Evolutionary conservation across 2,113 vertebrate genomes (phyloP).

Genomic region (Camelus dromedarius): DNA sequence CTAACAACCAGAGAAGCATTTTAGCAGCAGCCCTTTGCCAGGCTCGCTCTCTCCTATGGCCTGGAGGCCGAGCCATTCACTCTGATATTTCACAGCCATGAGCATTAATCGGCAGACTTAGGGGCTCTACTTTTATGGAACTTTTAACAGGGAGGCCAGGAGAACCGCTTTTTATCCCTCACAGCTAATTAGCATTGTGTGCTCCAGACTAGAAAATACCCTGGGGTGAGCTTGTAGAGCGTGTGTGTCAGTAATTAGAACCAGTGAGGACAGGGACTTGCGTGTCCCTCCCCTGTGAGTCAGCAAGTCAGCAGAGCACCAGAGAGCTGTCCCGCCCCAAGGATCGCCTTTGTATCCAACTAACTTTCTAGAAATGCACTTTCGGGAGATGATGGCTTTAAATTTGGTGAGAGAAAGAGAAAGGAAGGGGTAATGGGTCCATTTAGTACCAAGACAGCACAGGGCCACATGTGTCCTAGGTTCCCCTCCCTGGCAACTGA

Average conservation of each 20-base stretch:
- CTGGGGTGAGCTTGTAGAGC: background rate
- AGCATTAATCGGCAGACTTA: constrained; percentile 54
- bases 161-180: constrained; percentile 16
- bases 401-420: background rate
- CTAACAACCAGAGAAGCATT: background rate
- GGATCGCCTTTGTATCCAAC: background rate
- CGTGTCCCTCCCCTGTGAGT: background rate
- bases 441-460: background rate
- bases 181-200: constrained; percentile 53
- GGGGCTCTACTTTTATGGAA: background rate
- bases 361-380: background rate
- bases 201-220: constrained; percentile 3
- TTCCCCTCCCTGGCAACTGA: background rate
- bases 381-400: background rate
- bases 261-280: background rate
- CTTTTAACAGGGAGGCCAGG: background rate
- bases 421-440: background rate
- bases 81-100: background rate
- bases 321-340: background rate
- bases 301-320: background rate
- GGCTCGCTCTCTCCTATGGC: background rate
- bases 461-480: background rate
- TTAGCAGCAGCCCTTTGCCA: background rate
- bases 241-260: constrained; percentile 56
- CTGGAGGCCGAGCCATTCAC: background rate